Evolutionary conservation across 1,140 invertebrate species (phyloP), one percentile per base, ranked within the genome.

Genomic region (Cotesia typhae): DNA sequence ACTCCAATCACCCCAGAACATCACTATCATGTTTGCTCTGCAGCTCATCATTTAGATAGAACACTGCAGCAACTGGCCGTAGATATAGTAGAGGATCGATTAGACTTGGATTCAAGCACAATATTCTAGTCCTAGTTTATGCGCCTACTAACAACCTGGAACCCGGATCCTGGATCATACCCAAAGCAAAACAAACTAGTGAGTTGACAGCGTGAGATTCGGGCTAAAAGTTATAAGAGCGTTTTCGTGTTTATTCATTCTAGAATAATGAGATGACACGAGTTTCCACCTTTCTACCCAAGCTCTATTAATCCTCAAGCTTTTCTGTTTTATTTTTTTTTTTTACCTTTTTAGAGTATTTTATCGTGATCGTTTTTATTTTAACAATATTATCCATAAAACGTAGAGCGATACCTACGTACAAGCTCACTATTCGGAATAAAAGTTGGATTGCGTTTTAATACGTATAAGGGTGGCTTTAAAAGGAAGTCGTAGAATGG

Each of bases 221-320:
- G 14, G 7, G 28, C 14, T 36, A 63, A 63, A 17, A 17, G 3
- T 59, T 28, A 9, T 37, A 6, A 53, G 41, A 67, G 37, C 20
- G 14, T 65, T 38, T 65, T 65, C 41, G 36, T 51, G 63, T 41
- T 17, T 28, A 59, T 59, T 59, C 57, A 17, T 7, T 20, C n/a
- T 7, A 20, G 57, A 59, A 35, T 59, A 59, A 59, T 28, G 20
- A 59, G 57, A 20, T 59, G 57, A 59, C 17, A 28, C 57, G 28
- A 59, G 17, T 35, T 59, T 20, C 7, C 57, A 59, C 9, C 57
- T 20, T 7, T 28, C 17, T 17, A 17, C 17, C n/a, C 17, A 28
- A n/a, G n/a, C n/a, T 55, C 53, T 14, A n/a, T 14, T 4, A 5
- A 55, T 55, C 5, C 12, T 14, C 53, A 51, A 51, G 47, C 47